phyloP scores from a whole-genome alignment of 2,888 invertebrate genomes.

The Melanargia galathea region DNA sequence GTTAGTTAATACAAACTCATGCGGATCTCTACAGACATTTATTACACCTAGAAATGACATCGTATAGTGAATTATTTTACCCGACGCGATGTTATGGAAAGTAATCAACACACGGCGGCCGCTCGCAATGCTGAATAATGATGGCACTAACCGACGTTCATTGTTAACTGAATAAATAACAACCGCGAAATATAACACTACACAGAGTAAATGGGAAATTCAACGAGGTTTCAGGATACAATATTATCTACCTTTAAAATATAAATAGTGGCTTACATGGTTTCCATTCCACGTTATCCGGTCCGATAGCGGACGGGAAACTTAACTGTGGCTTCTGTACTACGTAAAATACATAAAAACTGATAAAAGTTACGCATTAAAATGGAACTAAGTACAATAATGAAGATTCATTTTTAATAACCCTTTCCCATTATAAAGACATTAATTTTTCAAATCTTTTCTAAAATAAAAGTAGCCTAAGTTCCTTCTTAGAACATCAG shows the following conservation, averaged over 20 bases:
- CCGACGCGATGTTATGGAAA: conserved; percentile 34
- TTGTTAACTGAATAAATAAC: conserved; percentile 23
- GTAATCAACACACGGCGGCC: conserved; percentile 35
- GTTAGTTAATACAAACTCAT: background rate
- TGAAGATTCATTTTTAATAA: too few species aligned
- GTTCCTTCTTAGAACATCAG: too few species aligned
- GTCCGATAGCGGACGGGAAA: background rate
- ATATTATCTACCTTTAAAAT: background rate
- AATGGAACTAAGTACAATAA: too few species aligned
- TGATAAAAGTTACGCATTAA: too few species aligned
- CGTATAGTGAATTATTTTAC: conserved; percentile 32
- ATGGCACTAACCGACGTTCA: conserved; percentile 28
- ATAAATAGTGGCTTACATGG: background rate
- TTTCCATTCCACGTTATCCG: background rate
- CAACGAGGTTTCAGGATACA: background rate
- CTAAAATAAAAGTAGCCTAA: too few species aligned
- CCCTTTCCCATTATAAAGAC: too few species aligned
- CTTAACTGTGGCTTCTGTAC: too few species aligned
- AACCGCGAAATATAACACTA: conserved; percentile 9
- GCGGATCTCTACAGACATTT: conserved; percentile 29
- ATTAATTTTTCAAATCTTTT: too few species aligned
- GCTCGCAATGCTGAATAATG: conserved; percentile 36
- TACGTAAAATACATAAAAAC: too few species aligned
- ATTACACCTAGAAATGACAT: conserved; percentile 35
- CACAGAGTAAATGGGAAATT: conserved; percentile 6